Percentiles rank a stretch among this genome's conserved stretches.
Conservation (phyloP, 2,113 vertebrate genomes). For the Zootoca vivipara region DNA sequence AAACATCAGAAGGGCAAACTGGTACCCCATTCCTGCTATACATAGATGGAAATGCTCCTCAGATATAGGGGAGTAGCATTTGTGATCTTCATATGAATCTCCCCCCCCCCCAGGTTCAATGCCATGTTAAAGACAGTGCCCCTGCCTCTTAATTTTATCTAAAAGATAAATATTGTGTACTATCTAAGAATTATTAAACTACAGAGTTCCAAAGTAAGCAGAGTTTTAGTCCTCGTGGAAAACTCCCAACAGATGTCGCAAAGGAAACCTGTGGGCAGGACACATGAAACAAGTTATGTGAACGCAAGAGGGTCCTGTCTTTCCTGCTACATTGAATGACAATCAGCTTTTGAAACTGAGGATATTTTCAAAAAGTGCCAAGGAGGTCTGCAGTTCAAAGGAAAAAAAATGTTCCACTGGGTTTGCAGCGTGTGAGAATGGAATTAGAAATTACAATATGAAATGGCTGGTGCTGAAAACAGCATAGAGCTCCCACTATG, state of each 20-base stretch:
- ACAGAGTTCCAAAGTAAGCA: not conserved
- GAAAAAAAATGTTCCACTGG: not conserved
- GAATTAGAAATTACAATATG: not conserved
- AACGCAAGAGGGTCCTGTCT: not conserved
- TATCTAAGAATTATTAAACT: not conserved
- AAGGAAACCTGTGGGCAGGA: no score
- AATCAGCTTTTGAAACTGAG: not conserved
- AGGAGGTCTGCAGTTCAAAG: not conserved
- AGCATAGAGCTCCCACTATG: not conserved
- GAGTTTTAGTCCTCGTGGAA: not conserved
- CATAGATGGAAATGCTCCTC: not conserved
- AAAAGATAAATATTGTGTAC: not conserved
- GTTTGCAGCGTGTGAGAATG: not conserved
- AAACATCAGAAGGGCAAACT: not conserved
- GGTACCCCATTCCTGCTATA: not conserved
- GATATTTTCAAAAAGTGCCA: not conserved
- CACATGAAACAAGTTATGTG: not conserved
- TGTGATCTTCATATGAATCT: not conserved
- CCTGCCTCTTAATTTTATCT: not conserved
- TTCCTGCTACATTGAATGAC: not conserved
- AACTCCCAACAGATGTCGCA: not conserved
- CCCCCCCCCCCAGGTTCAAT: not conserved
- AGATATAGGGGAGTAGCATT: not conserved
- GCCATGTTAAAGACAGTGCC: no score
- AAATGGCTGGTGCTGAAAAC: not conserved